Evolutionary conservation across 1,140 invertebrate species (phyloP), one percentile per base, ranked within the genome.

Genomic region (Lasioglossum baleicum): DNA sequence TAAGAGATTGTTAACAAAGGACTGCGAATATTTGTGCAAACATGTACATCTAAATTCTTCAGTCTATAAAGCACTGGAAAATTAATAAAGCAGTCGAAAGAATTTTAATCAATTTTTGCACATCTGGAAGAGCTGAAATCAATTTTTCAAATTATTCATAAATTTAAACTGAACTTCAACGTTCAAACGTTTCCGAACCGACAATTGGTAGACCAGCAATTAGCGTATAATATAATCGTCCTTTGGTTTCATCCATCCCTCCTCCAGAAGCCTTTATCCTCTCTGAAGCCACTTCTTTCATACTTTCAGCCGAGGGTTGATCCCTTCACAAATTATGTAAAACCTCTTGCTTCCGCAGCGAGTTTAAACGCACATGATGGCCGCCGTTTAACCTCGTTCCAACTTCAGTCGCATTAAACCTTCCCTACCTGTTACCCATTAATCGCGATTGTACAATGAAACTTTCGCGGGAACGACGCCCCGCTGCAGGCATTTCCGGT

Each of bases 311-410:
- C 10, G 22, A 60, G 74, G 65, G 26, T 60, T 48, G 66, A 70
- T 61, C 66, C 67, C 75, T 63, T 77, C 35, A 20, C 56, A 63
- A 77, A 77, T 70, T 77, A 77, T 77, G 58, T 48, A 77, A 77
- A 77, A 77, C 71, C 67, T 53, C 44, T 42, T 26, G 58, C 58
- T 44, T 13, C 13, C 35, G 35, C 20, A 15, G 58, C 40, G n/a
- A 48, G 44, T 77, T 71, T 61, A 77, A 77, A 77, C 22, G 26
- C 42, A 70, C 75, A 77, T 22, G 65, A 76, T 69, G 17, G 7
- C 17, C 40, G 40, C 44, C 65, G n/a, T 77, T 77, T 77, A 77
- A 77, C 42, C 67, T 77, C 58, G 67, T 71, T 71, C 63, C 10
- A 77, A 63, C 67, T 71, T 63, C n/a, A 35, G 17, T n/a, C 15